These are phyloP conservation scores for Bryconaethiops microstoma DNA, from an alignment of 2,797 vertebrate genomes.

Conservation along the genomic window DNA sequence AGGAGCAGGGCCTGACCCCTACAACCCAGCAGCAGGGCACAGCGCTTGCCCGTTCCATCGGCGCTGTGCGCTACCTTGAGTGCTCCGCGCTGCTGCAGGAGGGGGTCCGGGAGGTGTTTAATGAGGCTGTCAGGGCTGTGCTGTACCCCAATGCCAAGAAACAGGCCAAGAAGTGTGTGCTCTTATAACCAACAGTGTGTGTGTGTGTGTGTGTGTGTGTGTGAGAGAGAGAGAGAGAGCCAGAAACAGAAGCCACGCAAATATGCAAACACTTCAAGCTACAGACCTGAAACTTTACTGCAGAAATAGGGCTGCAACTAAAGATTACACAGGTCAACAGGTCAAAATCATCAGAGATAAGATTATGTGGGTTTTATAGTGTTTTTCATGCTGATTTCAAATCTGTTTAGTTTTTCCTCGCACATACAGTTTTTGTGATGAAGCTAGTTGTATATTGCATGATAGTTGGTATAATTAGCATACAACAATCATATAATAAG, in stretches of 20 bases:
- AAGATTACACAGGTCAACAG: too few species aligned
- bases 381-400: too few species aligned
- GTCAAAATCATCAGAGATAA: too few species aligned
- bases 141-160: conserved; percentile 82
- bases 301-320: too few species aligned
- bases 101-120: conserved; percentile 79
- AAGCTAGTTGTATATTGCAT: too few species aligned
- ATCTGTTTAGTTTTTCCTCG: too few species aligned
- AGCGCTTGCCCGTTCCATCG: conserved; percentile 78
- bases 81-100: conserved; percentile 81
- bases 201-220: conserved; percentile 32
- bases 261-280: background rate
- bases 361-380: too few species aligned
- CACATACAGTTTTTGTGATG: too few species aligned
- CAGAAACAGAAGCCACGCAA: background rate
- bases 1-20: conserved; percentile 80
- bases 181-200: conserved; percentile 70
- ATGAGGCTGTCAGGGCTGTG: conserved; percentile 80
- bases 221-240: background rate
- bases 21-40: conserved; percentile 80
- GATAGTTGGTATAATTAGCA: too few species aligned
- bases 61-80: conserved; percentile 83
- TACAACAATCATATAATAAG: too few species aligned
- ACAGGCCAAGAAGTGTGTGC: conserved; percentile 78
- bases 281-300: background rate